Evolutionary conservation across 1,140 invertebrate species (phyloP).

Genomic region (Camponotus vicinus): DNA sequence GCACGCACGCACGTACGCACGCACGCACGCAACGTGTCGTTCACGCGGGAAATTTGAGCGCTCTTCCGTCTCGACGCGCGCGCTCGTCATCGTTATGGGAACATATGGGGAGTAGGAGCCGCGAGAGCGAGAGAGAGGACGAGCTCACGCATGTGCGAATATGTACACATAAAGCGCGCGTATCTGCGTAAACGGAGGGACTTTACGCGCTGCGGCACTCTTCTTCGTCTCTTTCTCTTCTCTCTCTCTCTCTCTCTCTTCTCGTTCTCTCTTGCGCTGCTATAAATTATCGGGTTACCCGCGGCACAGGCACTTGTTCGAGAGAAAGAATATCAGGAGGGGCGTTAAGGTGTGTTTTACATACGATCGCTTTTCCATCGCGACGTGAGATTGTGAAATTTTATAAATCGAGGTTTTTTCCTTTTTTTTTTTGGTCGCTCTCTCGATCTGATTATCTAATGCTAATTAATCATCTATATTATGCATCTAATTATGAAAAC

Average conservation of each 20-base stretch:
- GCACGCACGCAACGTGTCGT: slow-evolving; percentile 52
- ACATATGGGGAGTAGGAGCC: slow-evolving; percentile 68
- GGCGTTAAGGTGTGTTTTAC: slow-evolving; percentile 52
- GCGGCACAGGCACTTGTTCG: slow-evolving; percentile 62
- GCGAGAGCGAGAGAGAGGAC: slow-evolving; percentile 10
- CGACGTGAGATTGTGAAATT: slow-evolving; percentile 57
- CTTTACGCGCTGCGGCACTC: slow-evolving; percentile 67
- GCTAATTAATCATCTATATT: too few relatives aligned
- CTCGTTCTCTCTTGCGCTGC: slow-evolving; percentile 52
- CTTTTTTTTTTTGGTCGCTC: background rate
- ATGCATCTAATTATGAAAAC: background rate
- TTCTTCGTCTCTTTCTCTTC: slow-evolving; percentile 40
- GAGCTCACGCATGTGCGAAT: slow-evolving; percentile 56
- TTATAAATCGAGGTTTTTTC: slow-evolving; percentile 31
- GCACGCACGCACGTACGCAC: slow-evolving; percentile 4
- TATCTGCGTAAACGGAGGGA: slow-evolving; percentile 64
- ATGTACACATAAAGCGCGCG: slow-evolving; percentile 34
- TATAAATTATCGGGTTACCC: slow-evolving; percentile 77
- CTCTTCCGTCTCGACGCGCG: slow-evolving; percentile 71
- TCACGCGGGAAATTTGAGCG: slow-evolving; percentile 78
- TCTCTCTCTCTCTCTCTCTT: background rate
- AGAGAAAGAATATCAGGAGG: slow-evolving; percentile 66
- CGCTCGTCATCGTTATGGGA: slow-evolving; percentile 69
- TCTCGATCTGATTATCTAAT: background rate
- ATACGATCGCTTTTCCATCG: slow-evolving; percentile 59